A percentile compares a stretch with the other conserved stretches of the same genome.
These are phyloP conservation scores for Amia ocellicauda DNA, from an alignment of 2,113 vertebrate species.

Conservation along the genomic window DNA sequence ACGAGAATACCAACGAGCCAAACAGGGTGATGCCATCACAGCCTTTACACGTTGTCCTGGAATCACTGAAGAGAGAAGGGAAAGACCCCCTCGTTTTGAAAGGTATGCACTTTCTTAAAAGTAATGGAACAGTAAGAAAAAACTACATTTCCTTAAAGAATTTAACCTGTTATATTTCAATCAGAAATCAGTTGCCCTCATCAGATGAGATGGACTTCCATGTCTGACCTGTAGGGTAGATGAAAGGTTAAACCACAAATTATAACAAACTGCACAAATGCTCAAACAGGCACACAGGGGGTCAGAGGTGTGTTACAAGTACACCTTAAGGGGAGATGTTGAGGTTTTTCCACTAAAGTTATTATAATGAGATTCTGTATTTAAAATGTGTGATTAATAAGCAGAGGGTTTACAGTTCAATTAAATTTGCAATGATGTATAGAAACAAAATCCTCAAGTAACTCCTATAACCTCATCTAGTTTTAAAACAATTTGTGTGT, in stretches of 20 bases:
- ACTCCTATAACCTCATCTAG: no score
- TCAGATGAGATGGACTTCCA: neutral
- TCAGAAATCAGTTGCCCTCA: no score
- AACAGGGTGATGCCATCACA: constrained; percentile 85
- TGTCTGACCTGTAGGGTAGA: no score
- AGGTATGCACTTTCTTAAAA: constrained; percentile 68
- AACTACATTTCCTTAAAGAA: no score
- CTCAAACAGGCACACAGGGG: neutral
- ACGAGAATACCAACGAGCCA: constrained; percentile 90
- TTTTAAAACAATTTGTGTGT: no score
- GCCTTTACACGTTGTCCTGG: constrained; percentile 88
- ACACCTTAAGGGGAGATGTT: neutral
- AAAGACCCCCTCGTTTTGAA: constrained; percentile 93
- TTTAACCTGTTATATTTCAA: no score
- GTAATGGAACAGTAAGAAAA: neutral
- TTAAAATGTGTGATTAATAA: neutral
- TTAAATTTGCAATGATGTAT: no score
- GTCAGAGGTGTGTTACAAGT: neutral
- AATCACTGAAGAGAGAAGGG: constrained; percentile 94
- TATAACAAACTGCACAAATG: constrained; percentile 4
- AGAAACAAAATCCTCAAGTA: no score
- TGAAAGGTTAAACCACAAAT: neutral
- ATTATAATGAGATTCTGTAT: neutral
- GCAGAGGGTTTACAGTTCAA: no score
- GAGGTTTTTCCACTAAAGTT: neutral